Conservation (phyloP, 2,888 invertebrate species). For the Drosophila hamatofila region DNA sequence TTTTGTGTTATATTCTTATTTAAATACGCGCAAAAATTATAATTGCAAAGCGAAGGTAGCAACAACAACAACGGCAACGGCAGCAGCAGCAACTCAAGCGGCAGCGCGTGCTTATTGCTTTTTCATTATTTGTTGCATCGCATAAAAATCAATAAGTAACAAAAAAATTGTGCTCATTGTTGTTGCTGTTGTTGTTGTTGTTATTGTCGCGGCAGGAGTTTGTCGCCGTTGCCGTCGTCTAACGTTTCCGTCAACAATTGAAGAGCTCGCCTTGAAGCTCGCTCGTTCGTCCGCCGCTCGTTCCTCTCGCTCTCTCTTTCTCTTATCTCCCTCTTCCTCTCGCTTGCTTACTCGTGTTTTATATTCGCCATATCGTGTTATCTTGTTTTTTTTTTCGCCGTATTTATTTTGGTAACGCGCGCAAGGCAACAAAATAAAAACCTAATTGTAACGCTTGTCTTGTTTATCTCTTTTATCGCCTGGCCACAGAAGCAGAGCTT, state of each 20-base stretch:
- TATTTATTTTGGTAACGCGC: slow-evolving; percentile 27
- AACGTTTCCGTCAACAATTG: slow-evolving; percentile 69
- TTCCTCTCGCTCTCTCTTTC: not conserved
- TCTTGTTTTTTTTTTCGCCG: slow-evolving; percentile 27
- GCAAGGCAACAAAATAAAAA: slow-evolving; percentile 13
- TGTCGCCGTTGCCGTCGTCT: slow-evolving; percentile 39
- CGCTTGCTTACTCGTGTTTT: slow-evolving; percentile 20
- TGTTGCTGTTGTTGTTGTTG: slow-evolving; percentile 46
- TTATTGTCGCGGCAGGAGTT: slow-evolving; percentile 48
- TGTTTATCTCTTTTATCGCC: slow-evolving; percentile 44
- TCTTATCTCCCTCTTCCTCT: too few relatives aligned
- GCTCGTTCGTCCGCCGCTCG: not conserved
- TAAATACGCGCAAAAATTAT: slow-evolving; percentile 52
- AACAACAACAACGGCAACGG: slow-evolving; percentile 17
- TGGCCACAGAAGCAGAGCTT: slow-evolving; percentile 42
- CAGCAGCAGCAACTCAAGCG: slow-evolving; percentile 12
- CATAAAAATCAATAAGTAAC: slow-evolving; percentile 71
- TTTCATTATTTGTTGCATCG: slow-evolving; percentile 59
- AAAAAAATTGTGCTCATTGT: slow-evolving; percentile 48
- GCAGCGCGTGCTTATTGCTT: slow-evolving; percentile 40
- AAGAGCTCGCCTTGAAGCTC: slow-evolving; percentile 29
- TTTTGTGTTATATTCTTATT: slow-evolving; percentile 64
- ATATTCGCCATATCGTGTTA: slow-evolving; percentile 23
- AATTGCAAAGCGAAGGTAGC: slow-evolving; percentile 35
- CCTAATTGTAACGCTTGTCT: slow-evolving; percentile 23